Conservation (phyloP, 2,888 invertebrate genomes). For the Lasioglossum villosulum region DNA sequence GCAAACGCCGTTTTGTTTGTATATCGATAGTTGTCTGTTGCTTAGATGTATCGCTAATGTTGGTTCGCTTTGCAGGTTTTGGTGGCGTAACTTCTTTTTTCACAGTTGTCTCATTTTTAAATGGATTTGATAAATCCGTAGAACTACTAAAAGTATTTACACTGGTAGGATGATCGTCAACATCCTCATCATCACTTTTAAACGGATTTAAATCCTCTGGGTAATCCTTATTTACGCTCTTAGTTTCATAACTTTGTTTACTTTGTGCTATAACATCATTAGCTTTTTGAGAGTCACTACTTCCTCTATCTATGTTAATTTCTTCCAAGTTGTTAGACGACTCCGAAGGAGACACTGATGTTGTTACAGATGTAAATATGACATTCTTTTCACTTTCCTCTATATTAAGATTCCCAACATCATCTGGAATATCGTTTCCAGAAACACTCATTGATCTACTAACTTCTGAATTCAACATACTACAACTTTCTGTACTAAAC, state of each 20-base stretch:
- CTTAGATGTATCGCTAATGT: slow-evolving; percentile 55
- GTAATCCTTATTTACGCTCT: slow-evolving; percentile 85
- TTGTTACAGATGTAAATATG: not conserved
- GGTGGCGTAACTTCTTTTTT: slow-evolving; percentile 74
- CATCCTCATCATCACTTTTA: slow-evolving; percentile 89
- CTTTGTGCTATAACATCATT: slow-evolving; percentile 24
- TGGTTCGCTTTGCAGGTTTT: slow-evolving; percentile 81
- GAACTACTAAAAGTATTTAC: slow-evolving; percentile 38
- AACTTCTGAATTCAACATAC: not conserved
- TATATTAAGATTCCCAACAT: not conserved
- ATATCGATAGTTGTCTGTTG: slow-evolving; percentile 50
- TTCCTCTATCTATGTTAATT: not conserved
- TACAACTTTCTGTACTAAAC: not conserved
- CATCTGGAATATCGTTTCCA: not conserved
- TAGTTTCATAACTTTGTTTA: slow-evolving; percentile 56
- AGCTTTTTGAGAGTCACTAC: slow-evolving; percentile 16
- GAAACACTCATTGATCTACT: not conserved
- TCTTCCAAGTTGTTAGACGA: not conserved
- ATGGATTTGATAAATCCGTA: slow-evolving; percentile 87
- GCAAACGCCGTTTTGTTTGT: slow-evolving; percentile 79
- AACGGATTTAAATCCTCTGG: slow-evolving; percentile 95
- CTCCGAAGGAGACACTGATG: too few relatives aligned
- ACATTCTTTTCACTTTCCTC: not conserved
- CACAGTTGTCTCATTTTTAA: slow-evolving; percentile 88
- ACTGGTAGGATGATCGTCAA: slow-evolving; percentile 69